These are phyloP conservation scores for Artemia franciscana DNA, from an alignment of 1,140 invertebrate species.

Conservation along the genomic window DNA sequence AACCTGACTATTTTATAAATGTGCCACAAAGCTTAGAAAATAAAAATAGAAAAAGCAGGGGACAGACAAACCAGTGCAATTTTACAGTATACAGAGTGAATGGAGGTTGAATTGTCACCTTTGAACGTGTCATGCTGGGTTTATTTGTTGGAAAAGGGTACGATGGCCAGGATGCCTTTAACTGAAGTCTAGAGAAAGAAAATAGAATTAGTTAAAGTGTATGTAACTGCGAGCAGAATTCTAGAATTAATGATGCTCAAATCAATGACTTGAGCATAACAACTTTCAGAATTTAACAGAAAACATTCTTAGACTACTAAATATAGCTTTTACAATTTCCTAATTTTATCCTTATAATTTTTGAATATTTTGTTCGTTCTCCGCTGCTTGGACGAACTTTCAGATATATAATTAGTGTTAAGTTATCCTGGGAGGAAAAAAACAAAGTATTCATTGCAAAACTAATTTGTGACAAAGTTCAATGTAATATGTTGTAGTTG, in stretches of 20 bases:
- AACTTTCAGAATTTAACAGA: background rate
- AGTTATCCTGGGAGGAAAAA: no score
- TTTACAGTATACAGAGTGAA: no score
- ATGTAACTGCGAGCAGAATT: background rate
- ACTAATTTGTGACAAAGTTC: no score
- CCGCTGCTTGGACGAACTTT: no score
- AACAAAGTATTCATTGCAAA: no score
- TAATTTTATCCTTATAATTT: slow-evolving; percentile 9
- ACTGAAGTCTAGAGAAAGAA: slow-evolving; percentile 46
- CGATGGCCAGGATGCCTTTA: slow-evolving; percentile 61
- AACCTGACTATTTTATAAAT: no score
- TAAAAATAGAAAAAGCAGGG: no score
- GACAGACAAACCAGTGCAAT: no score
- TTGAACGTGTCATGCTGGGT: background rate
- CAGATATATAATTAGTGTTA: no score
- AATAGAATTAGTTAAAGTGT: slow-evolving; percentile 8
- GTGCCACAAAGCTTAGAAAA: no score
- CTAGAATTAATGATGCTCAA: slow-evolving; percentile 6
- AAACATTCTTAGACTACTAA: slow-evolving; percentile 2
- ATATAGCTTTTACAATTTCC: slow-evolving; percentile 3
- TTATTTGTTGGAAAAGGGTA: slow-evolving; percentile 44
- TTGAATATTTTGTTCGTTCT: no score
- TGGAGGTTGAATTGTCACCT: background rate
- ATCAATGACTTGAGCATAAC: slow-evolving; percentile 1
- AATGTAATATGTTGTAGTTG: no score